Evolutionary conservation across 2,797 vertebrate genomes (phyloP).

Genomic region (Cottoperca gobio): DNA sequence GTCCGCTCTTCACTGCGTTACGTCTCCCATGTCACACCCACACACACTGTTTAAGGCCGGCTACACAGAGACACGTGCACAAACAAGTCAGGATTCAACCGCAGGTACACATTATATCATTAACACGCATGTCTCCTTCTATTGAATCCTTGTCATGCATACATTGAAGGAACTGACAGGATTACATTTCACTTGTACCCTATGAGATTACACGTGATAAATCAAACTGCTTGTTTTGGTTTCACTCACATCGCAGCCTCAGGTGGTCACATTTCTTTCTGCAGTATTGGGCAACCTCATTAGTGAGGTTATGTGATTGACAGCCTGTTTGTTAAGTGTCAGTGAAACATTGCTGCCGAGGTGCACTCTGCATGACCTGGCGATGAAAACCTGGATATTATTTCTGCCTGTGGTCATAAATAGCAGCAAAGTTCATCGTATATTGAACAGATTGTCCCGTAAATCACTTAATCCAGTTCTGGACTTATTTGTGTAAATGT

Average conservation of each 20-base stretch:
- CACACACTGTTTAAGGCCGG: neutral
- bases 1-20: neutral
- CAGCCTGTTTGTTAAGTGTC: neutral
- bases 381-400: neutral
- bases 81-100: neutral
- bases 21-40: constrained; percentile 13
- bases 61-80: neutral
- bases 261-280: neutral
- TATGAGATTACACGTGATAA: no score
- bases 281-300: neutral
- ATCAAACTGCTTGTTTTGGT: neutral
- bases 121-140: no score
- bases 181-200: no score
- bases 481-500: constrained; percentile 2
- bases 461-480: constrained; percentile 11
- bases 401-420: neutral
- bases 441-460: constrained; percentile 4
- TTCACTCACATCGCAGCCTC: neutral
- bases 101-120: no score
- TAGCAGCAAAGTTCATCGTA: neutral
- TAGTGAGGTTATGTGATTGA: neutral
- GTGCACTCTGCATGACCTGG: neutral
- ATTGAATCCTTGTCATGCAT: no score
- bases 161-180: no score
- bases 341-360: neutral